Conservation (phyloP, 2,888 invertebrate species). For the Eueremaeus valkanovi region DNA sequence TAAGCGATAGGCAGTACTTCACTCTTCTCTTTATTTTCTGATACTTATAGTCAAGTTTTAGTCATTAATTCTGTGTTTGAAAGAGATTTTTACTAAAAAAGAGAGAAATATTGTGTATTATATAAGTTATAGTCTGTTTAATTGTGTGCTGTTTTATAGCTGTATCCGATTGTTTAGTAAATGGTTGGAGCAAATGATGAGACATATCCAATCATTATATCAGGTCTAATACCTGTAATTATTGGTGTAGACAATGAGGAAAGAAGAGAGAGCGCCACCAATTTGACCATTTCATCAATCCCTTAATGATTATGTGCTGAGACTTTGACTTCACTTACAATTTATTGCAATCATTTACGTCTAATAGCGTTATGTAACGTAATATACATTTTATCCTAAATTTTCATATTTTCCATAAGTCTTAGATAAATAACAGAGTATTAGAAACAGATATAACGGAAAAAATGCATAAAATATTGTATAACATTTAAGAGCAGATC, state of each 20-base stretch:
- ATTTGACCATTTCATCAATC: background rate
- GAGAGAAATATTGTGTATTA: too few relatives aligned
- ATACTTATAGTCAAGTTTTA: background rate
- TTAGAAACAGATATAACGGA: background rate
- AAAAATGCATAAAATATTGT: background rate
- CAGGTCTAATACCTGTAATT: conserved; percentile 9
- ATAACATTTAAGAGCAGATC: conserved; percentile 7
- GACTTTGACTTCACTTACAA: background rate
- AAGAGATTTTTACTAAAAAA: background rate
- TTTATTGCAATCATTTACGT: background rate
- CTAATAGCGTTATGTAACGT: background rate
- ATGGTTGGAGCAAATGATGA: background rate
- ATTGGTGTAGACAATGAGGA: background rate
- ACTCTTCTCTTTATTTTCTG: too few relatives aligned
- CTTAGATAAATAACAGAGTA: conserved; percentile 3
- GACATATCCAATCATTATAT: background rate
- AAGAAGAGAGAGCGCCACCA: background rate
- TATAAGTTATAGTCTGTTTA: background rate
- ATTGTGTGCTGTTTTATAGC: background rate
- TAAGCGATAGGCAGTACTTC: background rate
- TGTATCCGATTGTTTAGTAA: background rate
- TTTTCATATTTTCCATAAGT: background rate
- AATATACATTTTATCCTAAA: background rate
- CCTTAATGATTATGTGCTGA: conserved; percentile 2
- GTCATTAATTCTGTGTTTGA: background rate